A percentile compares a stretch with the other conserved stretches of the same genome.
These are phyloP conservation scores for Gymnobelideus leadbeateri DNA, from an alignment of 2,113 vertebrate species.

Conservation along the genomic window DNA sequence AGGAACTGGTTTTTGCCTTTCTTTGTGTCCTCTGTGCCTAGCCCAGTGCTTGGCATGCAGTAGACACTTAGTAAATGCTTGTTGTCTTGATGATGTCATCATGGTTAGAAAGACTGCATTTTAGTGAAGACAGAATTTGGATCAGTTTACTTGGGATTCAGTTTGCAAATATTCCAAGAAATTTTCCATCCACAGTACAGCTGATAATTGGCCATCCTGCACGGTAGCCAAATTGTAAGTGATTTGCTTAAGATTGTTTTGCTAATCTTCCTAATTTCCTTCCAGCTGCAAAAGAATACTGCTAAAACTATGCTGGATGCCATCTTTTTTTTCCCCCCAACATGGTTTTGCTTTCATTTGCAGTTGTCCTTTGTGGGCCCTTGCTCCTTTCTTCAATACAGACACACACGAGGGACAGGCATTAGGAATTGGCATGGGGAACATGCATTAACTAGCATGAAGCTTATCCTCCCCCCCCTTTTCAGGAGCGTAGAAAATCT, in stretches of 20 bases:
- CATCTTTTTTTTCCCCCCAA: background rate
- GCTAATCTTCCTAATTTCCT: constrained; percentile 50
- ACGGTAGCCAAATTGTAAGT: constrained; percentile 65
- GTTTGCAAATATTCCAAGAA: constrained; percentile 55
- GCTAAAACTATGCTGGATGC: constrained; percentile 10
- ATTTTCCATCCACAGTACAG: constrained; percentile 54
- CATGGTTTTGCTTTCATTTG: background rate
- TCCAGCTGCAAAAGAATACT: constrained; percentile 40
- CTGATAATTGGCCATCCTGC: constrained; percentile 57
- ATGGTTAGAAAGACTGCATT: constrained; percentile 20
- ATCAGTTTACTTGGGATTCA: constrained; percentile 54
- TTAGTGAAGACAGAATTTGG: constrained; percentile 14
- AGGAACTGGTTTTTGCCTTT: background rate
- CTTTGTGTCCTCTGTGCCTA: background rate
- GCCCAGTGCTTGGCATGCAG: background rate
- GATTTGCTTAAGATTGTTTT: constrained; percentile 58
- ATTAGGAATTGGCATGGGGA: background rate
- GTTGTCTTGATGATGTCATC: background rate
- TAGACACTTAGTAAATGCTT: background rate
- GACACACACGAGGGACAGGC: background rate
- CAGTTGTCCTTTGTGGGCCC: background rate
- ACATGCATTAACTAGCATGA: background rate
- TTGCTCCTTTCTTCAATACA: background rate
- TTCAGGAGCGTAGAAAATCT: background rate
- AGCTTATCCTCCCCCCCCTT: background rate